Percentiles rank a stretch among this genome's conserved stretches.
Evolutionary conservation across 2,113 vertebrate species (phyloP).

Genomic region (Tachuris rubrigastra): DNA sequence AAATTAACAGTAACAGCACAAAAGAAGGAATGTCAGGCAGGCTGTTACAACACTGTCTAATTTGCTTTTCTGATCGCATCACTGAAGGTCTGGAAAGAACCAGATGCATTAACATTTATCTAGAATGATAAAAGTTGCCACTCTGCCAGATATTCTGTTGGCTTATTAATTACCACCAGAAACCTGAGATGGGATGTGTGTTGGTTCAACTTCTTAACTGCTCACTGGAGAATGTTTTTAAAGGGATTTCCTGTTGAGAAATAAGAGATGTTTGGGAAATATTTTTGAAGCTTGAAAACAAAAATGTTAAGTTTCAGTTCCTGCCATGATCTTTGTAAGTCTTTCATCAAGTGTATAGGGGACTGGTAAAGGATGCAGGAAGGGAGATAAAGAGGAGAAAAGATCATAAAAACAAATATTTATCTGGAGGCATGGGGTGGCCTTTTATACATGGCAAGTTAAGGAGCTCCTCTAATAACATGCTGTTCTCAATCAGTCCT

Average conservation of each 20-base stretch:
- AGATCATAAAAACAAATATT: conserved; percentile 11
- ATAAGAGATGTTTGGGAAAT: conserved; percentile 44
- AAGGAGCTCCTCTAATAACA: neutral
- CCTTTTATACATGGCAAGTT: neutral
- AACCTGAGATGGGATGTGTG: conserved; percentile 26
- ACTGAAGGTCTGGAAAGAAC: conserved; percentile 22
- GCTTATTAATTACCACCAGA: conserved; percentile 44
- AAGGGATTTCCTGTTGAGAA: conserved; percentile 63
- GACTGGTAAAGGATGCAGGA: conserved; percentile 10
- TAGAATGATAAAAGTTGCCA: conserved; percentile 9
- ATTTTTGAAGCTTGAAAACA: conserved; percentile 42
- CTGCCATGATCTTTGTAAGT: neutral
- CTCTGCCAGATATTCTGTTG: neutral
- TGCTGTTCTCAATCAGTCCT: neutral
- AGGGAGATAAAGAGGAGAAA: neutral
- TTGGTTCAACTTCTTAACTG: conserved; percentile 29
- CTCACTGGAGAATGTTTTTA: conserved; percentile 47
- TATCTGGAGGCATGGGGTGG: neutral
- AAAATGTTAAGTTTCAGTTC: conserved; percentile 39
- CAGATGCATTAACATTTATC: neutral
- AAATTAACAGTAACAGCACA: conserved; percentile 26
- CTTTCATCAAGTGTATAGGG: conserved; percentile 17
- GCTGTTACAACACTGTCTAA: neutral
- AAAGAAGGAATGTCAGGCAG: conserved; percentile 22
- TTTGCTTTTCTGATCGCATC: neutral